A percentile compares a stretch with the other conserved stretches of the same genome.
Conservation (phyloP, 2,113 vertebrate genomes). For the Syngnathoides biaculeatus region DNA sequence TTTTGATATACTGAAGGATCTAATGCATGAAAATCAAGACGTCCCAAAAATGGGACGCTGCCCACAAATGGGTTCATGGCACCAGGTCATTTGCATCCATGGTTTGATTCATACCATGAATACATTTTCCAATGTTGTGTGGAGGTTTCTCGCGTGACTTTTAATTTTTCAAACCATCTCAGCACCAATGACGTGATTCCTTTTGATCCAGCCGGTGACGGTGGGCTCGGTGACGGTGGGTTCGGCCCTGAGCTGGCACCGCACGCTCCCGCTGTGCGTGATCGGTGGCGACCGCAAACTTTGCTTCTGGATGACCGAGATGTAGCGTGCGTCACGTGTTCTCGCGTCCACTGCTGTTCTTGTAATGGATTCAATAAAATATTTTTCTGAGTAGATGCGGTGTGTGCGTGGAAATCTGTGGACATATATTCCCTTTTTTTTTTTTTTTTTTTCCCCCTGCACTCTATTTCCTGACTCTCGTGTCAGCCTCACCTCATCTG, state of each 20-base stretch:
- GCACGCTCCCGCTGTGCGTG: slow-evolving; percentile 87
- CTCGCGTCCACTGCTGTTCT: slow-evolving; percentile 30
- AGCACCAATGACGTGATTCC: neutral
- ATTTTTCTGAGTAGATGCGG: slow-evolving; percentile 42
- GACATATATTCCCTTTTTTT: slow-evolving; percentile 15
- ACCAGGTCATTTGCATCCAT: no score
- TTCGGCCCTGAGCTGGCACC: slow-evolving; percentile 92
- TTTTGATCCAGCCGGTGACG: slow-evolving; percentile 80
- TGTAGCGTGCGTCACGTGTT: slow-evolving; percentile 67
- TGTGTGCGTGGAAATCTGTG: slow-evolving; percentile 20
- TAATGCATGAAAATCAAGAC: no score
- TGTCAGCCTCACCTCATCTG: slow-evolving; percentile 18
- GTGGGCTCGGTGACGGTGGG: slow-evolving; percentile 82
- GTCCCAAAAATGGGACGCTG: no score
- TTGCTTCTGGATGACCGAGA: slow-evolving; percentile 93
- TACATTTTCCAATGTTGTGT: no score
- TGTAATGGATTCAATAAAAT: slow-evolving; percentile 56
- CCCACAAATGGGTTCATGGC: no score
- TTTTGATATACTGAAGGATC: no score
- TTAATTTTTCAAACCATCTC: neutral
- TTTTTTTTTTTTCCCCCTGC: neutral
- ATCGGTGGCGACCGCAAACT: slow-evolving; percentile 89
- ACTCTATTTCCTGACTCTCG: neutral
- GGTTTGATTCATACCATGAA: no score
- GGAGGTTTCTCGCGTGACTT: no score